These are phyloP conservation scores for Sapayoa aenigma DNA, from an alignment of 2,113 vertebrate species.

Conservation along the genomic window DNA sequence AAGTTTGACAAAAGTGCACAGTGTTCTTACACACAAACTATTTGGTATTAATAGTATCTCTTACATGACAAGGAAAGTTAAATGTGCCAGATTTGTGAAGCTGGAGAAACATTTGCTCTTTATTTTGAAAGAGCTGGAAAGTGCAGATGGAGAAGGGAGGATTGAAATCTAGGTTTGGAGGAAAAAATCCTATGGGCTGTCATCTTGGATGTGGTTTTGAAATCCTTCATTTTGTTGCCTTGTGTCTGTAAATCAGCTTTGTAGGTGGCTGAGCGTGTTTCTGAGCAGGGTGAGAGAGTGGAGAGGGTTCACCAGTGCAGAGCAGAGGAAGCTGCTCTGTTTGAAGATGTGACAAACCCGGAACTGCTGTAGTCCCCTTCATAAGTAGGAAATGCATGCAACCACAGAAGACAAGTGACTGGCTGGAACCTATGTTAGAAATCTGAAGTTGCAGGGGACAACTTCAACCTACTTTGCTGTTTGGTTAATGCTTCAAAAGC, in stretches of 20 bases:
- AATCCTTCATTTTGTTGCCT: neutral
- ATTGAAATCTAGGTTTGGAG: neutral
- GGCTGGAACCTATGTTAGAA: neutral
- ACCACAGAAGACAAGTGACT: slow-evolving; percentile 38
- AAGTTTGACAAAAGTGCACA: slow-evolving; percentile 26
- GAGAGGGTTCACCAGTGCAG: neutral
- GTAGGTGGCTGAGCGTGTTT: neutral
- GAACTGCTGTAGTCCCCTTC: slow-evolving; percentile 33
- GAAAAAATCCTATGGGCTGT: neutral
- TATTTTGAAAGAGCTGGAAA: neutral
- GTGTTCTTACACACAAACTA: slow-evolving; percentile 45
- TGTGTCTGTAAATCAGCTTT: neutral
- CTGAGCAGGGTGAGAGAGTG: neutral
- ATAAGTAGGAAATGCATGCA: slow-evolving; percentile 55
- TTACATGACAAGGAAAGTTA: slow-evolving; percentile 7
- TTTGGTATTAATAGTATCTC: slow-evolving; percentile 46
- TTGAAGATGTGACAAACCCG: slow-evolving; percentile 47
- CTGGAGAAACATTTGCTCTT: neutral
- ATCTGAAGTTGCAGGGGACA: neutral
- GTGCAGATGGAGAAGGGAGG: slow-evolving; percentile 10
- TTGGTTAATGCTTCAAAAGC: neutral
- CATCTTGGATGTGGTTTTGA: neutral
- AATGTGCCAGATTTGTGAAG: neutral
- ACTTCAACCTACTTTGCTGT: neutral
- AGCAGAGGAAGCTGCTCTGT: slow-evolving; percentile 36